Base-by-base conservation (phyloP, 2,113 vertebrate species). In the Melanotaenia duboulayi region DNA sequence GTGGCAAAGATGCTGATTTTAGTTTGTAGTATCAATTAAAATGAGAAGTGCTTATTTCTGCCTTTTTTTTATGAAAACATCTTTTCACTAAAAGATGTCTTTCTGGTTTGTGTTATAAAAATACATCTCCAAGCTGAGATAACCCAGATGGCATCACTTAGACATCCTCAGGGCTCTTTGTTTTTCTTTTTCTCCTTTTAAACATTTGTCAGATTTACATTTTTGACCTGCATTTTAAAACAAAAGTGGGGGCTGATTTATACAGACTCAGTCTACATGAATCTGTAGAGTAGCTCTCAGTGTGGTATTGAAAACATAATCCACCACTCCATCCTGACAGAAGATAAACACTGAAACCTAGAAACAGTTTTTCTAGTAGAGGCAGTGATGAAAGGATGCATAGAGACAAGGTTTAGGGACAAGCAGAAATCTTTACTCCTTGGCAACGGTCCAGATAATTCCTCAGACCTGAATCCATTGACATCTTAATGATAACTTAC, bases 141-240 rank as follows among this genome's bases (percentile, higher is more conserved):
- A 44, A 23, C 10, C 7, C 8, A 32, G 22, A 24, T 39, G 44
- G 49, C 22, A 4, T 76, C 54, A 62, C 11, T 7, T 4, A 44
- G 58, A 65, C 24, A n/a, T 71, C 52, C 40, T 49, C 17, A n/a
- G 42, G 16, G 62, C 35, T 23, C 16, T 24, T 65, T 65, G 44
- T 20, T 66, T 35, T 35, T 9, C 8, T 35, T 35, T 35, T 35
- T 35, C 5, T 7, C 32, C 32, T 35, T 35, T 35, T 35, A 35
- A 35, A 35, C 8, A 35, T 7, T 9, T 9, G 32, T 35, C 32
- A 35, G 8, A 9, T 35, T 35, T 35, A 28, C 28, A 4, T 35
- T 35, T 35, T 35, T 35, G 4, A 35, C 32, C 32, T 35, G 32
- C 32, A 35, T 35, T 9, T 5, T 5, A 42, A 42, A 42, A 16